Percentiles rank a stretch among this genome's conserved stretches.
Evolutionary conservation across 2,888 invertebrate species (phyloP).

Genomic region (Venustoraphidia nigricollis): DNA sequence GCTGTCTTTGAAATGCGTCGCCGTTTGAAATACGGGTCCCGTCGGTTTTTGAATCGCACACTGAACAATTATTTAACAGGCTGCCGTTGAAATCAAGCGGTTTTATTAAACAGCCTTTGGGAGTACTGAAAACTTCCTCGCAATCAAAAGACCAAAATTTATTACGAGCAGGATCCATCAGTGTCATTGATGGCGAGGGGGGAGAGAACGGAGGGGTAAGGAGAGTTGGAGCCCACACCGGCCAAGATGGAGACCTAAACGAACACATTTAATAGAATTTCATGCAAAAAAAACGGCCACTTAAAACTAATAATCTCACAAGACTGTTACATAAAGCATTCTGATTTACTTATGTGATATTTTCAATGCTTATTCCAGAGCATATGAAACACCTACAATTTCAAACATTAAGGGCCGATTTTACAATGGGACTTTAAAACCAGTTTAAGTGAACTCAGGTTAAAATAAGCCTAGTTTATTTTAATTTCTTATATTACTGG

Average conservation of each 20-base stretch:
- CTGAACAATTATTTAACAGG: neutral
- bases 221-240: constrained; percentile 36
- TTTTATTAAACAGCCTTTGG: constrained; percentile 10
- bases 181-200: constrained; percentile 19
- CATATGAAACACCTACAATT: too few species aligned
- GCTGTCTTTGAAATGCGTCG: constrained; percentile 15
- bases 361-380: too few species aligned
- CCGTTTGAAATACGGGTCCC: neutral
- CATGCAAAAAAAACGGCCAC: constrained; percentile 24
- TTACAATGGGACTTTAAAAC: too few species aligned
- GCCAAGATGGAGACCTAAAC: constrained; percentile 44
- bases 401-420: too few species aligned
- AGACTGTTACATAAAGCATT: neutral
- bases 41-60: neutral
- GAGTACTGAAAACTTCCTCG: constrained; percentile 17
- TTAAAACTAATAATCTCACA: neutral
- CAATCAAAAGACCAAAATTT: constrained; percentile 20
- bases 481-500: too few species aligned
- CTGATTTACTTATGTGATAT: too few species aligned
- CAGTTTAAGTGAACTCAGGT: too few species aligned
- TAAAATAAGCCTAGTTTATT: too few species aligned
- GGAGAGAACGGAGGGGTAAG: constrained; percentile 20
- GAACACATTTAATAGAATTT: constrained; percentile 28
- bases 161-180: constrained; percentile 17
- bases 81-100: constrained; percentile 8